Evolutionary conservation across 2,113 vertebrate genomes (phyloP), one percentile per base, ranked within the genome.

Genomic region (Bubo bubo): DNA sequence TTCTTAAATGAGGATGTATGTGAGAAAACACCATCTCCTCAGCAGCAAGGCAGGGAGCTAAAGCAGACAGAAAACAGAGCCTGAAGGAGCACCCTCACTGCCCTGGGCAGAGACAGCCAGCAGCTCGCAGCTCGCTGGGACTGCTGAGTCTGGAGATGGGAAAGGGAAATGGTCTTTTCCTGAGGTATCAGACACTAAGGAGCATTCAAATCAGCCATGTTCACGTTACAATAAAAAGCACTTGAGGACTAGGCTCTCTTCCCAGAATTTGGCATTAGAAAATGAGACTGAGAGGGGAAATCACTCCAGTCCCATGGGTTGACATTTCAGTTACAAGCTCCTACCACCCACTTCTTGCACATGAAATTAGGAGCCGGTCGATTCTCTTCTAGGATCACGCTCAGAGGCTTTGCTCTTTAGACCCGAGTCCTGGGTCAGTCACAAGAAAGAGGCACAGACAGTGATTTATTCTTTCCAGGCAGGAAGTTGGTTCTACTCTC

Each of bases 151-250:
- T 66, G 55, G 30, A 30, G 21, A 12, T 0, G 3, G 39, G 28
- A 11, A n/a, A 50, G 39, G 37, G 20, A 50, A 72, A 16, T 4
- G 14, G 19, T 7, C 68, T 79, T 50, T 63, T 32, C 47, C 35
- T 58, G 17, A 39, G 32, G 43, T 6, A 4, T 4, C 52, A 22
- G 37, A 6, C 43, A 10, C 58, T 4, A 1, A 34, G 49, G 68
- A 86, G 50, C 21, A 1, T 4, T 84, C 30, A 7, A 2, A 55
- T 14, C 80, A 77, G 45, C 5, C 0, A 0, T 18, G 27, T 75
- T 79, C 41, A 22, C 12, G 59, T 52, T 52, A 35, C 74, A 55
- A 4, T 16, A 19, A 30, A 10, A 53, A 88, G 56, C 85, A 39
- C 37, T 59, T 49, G 2, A 53, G 87, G 34, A 45, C 18, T 24